phyloP scores from a whole-genome alignment of 2,888 invertebrate species.

The Brachylomia viminalis region DNA sequence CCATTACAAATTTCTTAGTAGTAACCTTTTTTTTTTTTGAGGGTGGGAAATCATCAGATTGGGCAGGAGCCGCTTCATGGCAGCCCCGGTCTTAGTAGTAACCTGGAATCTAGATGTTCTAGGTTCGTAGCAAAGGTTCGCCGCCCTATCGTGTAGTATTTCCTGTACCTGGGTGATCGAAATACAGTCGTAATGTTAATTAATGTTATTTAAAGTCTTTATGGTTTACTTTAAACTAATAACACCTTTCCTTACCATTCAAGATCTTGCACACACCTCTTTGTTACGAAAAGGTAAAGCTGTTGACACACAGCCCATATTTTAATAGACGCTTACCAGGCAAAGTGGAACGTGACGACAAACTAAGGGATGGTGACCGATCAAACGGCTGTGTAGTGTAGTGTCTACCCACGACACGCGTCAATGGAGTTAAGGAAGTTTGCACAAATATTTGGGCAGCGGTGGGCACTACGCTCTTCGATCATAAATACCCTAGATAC shows the following conservation, averaged over 20 bases:
- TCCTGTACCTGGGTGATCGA: background rate
- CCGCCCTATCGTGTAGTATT: background rate
- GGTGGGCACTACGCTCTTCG: background rate
- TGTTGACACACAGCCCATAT: conserved; percentile 14
- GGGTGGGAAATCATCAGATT: too few species aligned
- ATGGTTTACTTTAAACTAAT: background rate
- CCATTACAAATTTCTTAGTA: background rate
- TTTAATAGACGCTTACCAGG: conserved; percentile 26
- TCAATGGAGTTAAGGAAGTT: conserved; percentile 16
- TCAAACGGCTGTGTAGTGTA: conserved; percentile 11
- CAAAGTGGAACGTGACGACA: conserved; percentile 6
- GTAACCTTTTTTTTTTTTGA: too few species aligned
- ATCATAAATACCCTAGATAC: too few species aligned
- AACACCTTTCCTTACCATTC: background rate
- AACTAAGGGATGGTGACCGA: conserved; percentile 11
- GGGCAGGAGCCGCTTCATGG: too few species aligned
- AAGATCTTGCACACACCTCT: background rate
- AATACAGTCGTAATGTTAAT: background rate
- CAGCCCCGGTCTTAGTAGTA: too few species aligned
- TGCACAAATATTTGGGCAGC: conserved; percentile 20
- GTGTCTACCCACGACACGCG: conserved; percentile 9
- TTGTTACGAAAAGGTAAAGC: background rate
- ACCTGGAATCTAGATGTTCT: too few species aligned
- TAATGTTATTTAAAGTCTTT: background rate
- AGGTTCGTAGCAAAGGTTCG: background rate